These are phyloP conservation scores for Pammene aurita DNA, from an alignment of 2,888 invertebrate species.

Conservation along the genomic window DNA sequence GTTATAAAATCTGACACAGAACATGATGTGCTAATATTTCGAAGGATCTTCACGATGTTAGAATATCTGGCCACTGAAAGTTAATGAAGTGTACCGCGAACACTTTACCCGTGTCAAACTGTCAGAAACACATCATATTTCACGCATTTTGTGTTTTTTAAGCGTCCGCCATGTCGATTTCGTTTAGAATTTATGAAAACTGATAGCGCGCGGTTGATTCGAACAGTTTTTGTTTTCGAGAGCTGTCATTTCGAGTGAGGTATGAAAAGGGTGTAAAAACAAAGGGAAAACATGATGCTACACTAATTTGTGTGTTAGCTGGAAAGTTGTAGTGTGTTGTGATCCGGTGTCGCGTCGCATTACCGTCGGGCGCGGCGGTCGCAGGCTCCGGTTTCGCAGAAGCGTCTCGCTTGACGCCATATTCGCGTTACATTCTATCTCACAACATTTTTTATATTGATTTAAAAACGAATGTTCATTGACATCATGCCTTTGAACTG, in stretches of 20 bases:
- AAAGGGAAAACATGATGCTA: constrained; percentile 75
- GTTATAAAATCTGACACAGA: constrained; percentile 48
- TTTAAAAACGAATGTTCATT: background rate
- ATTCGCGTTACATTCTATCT: constrained; percentile 47
- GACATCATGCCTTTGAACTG: background rate
- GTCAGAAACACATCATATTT: constrained; percentile 78
- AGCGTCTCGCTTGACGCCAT: constrained; percentile 74
- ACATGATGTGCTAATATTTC: constrained; percentile 49
- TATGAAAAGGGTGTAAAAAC: constrained; percentile 67
- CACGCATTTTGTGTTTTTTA: constrained; percentile 65
- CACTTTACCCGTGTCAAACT: constrained; percentile 78
- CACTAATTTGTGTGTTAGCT: constrained; percentile 76
- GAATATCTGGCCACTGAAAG: constrained; percentile 63
- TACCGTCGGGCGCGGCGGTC: constrained; percentile 59
- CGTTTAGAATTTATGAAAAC: constrained; percentile 59
- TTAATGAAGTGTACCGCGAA: constrained; percentile 75
- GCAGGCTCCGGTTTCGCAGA: constrained; percentile 75
- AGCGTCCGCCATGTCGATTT: constrained; percentile 65
- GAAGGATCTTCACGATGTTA: constrained; percentile 50
- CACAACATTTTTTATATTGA: constrained; percentile 9
- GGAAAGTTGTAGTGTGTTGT: constrained; percentile 77
- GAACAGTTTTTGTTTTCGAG: constrained; percentile 48
- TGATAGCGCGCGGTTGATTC: constrained; percentile 50
- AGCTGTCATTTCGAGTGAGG: constrained; percentile 63
- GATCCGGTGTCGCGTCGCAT: constrained; percentile 70